Evolutionary conservation across 2,888 invertebrate genomes (phyloP), one percentile per base, ranked within the genome.

Genomic region (Clepsis dumicolana): DNA sequence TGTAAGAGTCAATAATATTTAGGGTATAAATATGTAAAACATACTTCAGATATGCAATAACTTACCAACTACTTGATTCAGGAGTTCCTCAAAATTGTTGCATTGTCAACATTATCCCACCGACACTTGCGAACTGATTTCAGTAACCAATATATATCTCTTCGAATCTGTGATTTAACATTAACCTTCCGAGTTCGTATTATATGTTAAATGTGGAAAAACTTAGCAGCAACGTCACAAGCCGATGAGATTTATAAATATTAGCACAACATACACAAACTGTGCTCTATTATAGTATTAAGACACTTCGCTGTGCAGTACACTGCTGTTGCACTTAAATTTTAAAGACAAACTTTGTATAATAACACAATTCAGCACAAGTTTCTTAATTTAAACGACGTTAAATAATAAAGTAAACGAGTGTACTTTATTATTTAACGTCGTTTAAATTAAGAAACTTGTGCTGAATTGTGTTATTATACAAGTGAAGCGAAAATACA

Each of bases 231-330:
- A 21, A 38, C 44, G 61, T 44, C 54, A 44, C 24, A 32, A 27
- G 41, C 41, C 25, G 18, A 21, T 53, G 38, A 18, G 14, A 66
- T 4, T 16, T 66, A 62, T 59, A 54, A 67, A 67, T 67, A 67
- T 67, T 67, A 50, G 62, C 29, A 50, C 25, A 67, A 67, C 56
- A 63, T 67, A 67, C 54, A 67, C 67, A 62, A 62, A 67, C 29
- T 38, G 7, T 57, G 56, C 4, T n/a, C 38, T 56, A 35, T 56
- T 50, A 12, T 16, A 52, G 32, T 63, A 27, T 29, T 60, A 50
- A 18, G 18, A 16, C 3, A 8, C 14, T 21, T n/a, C 12, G 12
- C 12, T 38, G 50, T 50, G 16, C 16, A 16, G 27, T 27, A 50
- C 38, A 21, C 5, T 21, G 7, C n/a, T n/a, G 32, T 48, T 29